Base-by-base conservation (phyloP, 2,888 invertebrate species). In the Gnatocerus cornutus region DNA sequence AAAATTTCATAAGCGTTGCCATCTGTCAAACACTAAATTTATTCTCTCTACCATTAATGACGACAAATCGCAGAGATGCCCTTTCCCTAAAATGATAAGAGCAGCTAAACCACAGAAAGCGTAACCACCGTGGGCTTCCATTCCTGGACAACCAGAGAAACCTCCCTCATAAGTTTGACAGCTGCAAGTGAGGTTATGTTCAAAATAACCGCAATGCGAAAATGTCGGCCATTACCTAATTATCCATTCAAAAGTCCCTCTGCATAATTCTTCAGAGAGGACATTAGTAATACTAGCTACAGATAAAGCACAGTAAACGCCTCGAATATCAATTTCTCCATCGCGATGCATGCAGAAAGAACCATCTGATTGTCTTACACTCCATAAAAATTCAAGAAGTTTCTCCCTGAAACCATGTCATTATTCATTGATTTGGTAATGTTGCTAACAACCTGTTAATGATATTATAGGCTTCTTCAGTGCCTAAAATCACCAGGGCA, bases 41-140 rank as follows among this genome's bases (percentile, higher is more conserved):
- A 27, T 12, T 62, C 16, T 8, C 4, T 10, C 80, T 85, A 90
- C 90, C 81, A 94, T 84, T 64, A 98, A 86, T 4, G 92, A 88
- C 81, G 92, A 89, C 62, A 92, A 84, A 85, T 96, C 91, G 85
- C 94, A 93, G 27, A 92, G 85, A 75, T 91, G 87, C 39, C 92
- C 89, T 80, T 91, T 90, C 73, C 92, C 91, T 10, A 99, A 87
- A 69, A 99, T 86, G 1, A 94, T 90, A 46, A 99, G 87, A 0
- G 96, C 90, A 59, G 99, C 97, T 71, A 98, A 89, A 0, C 96
- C 99, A 88, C 99, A 99, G 85, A 96, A 99, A 0, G 98, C 93
- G 85, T 99, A 99, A n/a, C 99, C 99, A 1, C 99, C 99, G 86
- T 99, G 99, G 4, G 99, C 99, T 85, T 99, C 99, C 89, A 96